phyloP scores from a whole-genome alignment of 2,113 vertebrate genomes.

The Thomomys bottae region DNA sequence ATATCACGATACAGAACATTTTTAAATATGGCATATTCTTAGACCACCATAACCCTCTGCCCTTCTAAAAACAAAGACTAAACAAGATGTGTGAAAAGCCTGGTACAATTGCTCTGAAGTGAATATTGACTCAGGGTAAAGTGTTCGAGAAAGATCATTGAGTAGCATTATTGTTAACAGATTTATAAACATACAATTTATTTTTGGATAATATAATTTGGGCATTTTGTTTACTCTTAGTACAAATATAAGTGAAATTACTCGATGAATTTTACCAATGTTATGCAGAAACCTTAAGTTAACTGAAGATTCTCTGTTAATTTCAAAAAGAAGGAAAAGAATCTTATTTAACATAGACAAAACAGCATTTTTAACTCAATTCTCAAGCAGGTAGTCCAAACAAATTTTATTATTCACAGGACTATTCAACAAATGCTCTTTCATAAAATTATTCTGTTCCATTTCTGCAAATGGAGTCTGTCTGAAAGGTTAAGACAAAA shows the following conservation, averaged over 20 bases:
- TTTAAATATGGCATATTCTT: neutral
- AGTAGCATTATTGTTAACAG: neutral
- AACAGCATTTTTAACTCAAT: neutral
- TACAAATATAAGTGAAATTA: neutral
- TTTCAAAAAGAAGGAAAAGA: constrained; percentile 31
- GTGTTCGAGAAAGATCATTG: neutral
- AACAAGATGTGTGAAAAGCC: neutral
- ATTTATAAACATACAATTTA: neutral
- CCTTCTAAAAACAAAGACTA: neutral
- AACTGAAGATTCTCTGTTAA: neutral
- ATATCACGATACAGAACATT: neutral
- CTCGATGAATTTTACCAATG: too few species aligned
- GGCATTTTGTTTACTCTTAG: constrained; percentile 8
- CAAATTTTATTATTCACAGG: constrained; percentile 51
- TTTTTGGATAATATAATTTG: neutral
- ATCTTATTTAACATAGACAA: constrained; percentile 34
- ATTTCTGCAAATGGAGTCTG: constrained; percentile 22
- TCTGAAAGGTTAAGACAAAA: constrained; percentile 63
- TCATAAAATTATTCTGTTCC: constrained; percentile 36
- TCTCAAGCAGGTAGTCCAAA: neutral
- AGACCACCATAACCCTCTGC: neutral
- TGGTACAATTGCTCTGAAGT: neutral
- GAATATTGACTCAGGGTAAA: neutral
- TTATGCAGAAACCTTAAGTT: neutral
- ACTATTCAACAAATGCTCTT: constrained; percentile 56